Conservation (phyloP, 1,140 invertebrate genomes). For the Portunus trituberculatus region DNA sequence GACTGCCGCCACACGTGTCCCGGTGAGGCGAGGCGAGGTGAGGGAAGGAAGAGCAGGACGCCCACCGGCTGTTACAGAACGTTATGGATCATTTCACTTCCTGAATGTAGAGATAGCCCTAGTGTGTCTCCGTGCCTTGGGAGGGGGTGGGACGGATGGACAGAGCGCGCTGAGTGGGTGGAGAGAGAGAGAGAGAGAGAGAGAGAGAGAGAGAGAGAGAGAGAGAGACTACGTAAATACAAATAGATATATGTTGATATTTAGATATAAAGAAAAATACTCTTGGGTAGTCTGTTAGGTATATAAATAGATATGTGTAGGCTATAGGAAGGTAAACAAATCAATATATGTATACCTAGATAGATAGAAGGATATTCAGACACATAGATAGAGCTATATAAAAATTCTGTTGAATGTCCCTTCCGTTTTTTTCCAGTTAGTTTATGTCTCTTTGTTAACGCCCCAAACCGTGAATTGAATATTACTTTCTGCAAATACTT, state of each 20-base stretch:
- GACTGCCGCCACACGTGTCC: too few relatives aligned
- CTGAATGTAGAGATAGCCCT: too few relatives aligned
- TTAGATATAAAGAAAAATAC: background rate
- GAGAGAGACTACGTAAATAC: too few relatives aligned
- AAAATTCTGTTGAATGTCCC: background rate
- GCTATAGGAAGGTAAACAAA: constrained; percentile 17
- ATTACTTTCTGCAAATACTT: background rate
- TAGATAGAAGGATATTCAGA: background rate
- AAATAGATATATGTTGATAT: background rate
- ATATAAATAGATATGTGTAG: constrained; percentile 3
- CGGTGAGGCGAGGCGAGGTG: too few relatives aligned
- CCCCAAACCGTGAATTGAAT: background rate
- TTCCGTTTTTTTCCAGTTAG: background rate
- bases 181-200: too few relatives aligned
- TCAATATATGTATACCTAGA: background rate
- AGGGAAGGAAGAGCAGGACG: too few relatives aligned
- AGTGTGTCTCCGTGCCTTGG: too few relatives aligned
- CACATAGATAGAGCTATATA: background rate
- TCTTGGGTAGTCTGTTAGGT: background rate
- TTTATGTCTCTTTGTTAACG: background rate
- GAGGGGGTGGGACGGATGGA: too few relatives aligned
- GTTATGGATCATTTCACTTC: too few relatives aligned
- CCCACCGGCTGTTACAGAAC: too few relatives aligned
- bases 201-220: too few relatives aligned
- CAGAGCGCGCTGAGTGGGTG: too few relatives aligned